These are phyloP conservation scores for Protobothrops flavoviridis DNA, from an alignment of 2,113 vertebrate genomes.

Conservation along the genomic window DNA sequence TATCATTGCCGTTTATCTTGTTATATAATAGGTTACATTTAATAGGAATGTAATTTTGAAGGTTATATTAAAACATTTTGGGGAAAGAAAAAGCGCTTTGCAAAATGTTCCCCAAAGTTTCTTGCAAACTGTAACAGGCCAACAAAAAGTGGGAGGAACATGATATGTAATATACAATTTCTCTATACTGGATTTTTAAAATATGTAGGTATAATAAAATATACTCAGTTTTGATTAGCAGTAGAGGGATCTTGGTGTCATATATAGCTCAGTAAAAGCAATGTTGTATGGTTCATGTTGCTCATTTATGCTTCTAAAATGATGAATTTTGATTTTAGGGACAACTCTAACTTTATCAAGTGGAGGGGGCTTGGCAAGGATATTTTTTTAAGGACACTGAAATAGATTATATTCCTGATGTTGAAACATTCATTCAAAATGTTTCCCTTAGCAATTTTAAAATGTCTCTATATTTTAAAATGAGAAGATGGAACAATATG, in stretches of 20 bases:
- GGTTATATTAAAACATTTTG: not conserved
- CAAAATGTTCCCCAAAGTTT: not conserved
- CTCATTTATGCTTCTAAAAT: not conserved
- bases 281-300: not conserved
- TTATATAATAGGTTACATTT: not conserved
- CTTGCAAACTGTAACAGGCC: not conserved
- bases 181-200: not conserved
- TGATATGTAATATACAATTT: not conserved
- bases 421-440: not conserved
- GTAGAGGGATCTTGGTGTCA: not conserved
- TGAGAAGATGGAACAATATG: not conserved
- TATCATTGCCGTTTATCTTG: not conserved
- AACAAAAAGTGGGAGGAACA: not conserved
- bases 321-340: not conserved
- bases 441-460: not conserved
- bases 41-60: not conserved
- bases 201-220: not conserved
- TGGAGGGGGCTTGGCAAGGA: not conserved
- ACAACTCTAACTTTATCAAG: not conserved
- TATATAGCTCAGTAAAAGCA: not conserved
- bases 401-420: not conserved
- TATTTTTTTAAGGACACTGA: not conserved
- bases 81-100: not conserved
- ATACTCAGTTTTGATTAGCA: no score
- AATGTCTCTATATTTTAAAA: not conserved